phyloP scores from a whole-genome alignment of 2,888 invertebrate genomes.

The Drosophila merina region DNA sequence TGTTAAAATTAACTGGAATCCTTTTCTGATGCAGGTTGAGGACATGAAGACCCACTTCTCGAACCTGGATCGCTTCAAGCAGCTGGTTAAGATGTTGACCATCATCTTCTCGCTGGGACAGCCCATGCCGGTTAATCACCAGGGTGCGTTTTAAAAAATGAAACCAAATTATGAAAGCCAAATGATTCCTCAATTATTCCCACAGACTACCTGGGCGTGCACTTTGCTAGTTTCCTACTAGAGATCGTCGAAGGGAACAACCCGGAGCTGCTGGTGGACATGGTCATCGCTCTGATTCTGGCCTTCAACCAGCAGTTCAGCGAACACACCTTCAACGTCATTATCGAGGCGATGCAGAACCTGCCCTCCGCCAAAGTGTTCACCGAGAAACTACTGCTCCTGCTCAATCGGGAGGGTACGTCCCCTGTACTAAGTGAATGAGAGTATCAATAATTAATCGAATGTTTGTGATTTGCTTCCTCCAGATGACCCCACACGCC shows the following conservation, averaged over 20 bases:
- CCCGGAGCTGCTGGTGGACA: slow-evolving; percentile 93
- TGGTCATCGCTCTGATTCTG: slow-evolving; percentile 92
- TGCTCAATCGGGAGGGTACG: slow-evolving; percentile 95
- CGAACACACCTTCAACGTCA: slow-evolving; percentile 87
- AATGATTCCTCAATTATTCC: background rate
- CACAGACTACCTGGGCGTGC: slow-evolving; percentile 92
- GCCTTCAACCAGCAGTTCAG: slow-evolving; percentile 96
- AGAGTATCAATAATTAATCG: background rate
- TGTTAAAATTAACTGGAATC: background rate
- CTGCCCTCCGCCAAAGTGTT: slow-evolving; percentile 92
- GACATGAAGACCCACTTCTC: slow-evolving; percentile 92
- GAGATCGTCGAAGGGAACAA: slow-evolving; percentile 93
- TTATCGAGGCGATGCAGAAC: slow-evolving; percentile 89
- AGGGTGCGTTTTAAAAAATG: slow-evolving; percentile 86
- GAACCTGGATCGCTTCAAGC: slow-evolving; percentile 91
- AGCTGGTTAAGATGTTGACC: slow-evolving; percentile 92
- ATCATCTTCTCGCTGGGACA: slow-evolving; percentile 96
- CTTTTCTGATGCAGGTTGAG: slow-evolving; percentile 83
- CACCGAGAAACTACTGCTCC: slow-evolving; percentile 93
- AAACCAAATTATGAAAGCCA: no score
- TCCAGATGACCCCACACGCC: slow-evolving; percentile 93
- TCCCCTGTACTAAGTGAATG: background rate
- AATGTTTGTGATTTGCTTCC: no score
- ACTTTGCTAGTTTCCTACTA: slow-evolving; percentile 92
- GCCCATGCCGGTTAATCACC: slow-evolving; percentile 93